Conservation (phyloP, 1,140 invertebrate species). For the Cataglyphis hispanica region DNA sequence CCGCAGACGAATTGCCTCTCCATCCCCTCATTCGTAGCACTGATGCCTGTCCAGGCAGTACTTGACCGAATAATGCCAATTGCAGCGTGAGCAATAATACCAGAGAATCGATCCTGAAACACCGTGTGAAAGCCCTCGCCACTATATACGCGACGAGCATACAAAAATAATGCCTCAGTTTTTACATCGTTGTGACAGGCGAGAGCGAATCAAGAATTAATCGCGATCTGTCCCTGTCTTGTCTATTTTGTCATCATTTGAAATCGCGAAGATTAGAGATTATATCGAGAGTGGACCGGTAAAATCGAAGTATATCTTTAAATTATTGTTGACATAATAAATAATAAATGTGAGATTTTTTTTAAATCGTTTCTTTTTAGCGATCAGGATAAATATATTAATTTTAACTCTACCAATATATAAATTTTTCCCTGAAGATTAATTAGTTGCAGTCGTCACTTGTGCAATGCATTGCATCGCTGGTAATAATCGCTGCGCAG, state of each 20-base stretch:
- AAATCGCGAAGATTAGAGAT: not conserved
- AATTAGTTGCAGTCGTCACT: constrained; percentile 11
- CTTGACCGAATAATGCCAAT: constrained; percentile 83
- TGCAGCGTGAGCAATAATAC: constrained; percentile 83
- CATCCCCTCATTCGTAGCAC: constrained; percentile 83
- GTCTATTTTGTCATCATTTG: not conserved
- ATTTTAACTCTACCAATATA: not conserved
- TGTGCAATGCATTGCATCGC: constrained; percentile 27
- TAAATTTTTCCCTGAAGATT: not conserved
- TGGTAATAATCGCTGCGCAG: constrained; percentile 71
- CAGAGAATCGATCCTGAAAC: constrained; percentile 80
- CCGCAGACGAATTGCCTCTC: constrained; percentile 82
- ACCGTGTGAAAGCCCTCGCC: constrained; percentile 69
- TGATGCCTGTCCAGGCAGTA: constrained; percentile 84
- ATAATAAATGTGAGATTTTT: not conserved
- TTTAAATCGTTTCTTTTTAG: not conserved
- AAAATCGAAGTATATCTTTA: not conserved
- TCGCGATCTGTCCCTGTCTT: not conserved
- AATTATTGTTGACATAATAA: not conserved
- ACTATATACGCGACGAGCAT: constrained; percentile 71
- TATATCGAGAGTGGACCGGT: not conserved
- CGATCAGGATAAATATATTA: too few species aligned
- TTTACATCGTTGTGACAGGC: not conserved
- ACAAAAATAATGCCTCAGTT: not conserved
- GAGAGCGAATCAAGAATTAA: not conserved